Conservation (phyloP, 2,113 vertebrate species). For the Ahaetulla prasina region DNA sequence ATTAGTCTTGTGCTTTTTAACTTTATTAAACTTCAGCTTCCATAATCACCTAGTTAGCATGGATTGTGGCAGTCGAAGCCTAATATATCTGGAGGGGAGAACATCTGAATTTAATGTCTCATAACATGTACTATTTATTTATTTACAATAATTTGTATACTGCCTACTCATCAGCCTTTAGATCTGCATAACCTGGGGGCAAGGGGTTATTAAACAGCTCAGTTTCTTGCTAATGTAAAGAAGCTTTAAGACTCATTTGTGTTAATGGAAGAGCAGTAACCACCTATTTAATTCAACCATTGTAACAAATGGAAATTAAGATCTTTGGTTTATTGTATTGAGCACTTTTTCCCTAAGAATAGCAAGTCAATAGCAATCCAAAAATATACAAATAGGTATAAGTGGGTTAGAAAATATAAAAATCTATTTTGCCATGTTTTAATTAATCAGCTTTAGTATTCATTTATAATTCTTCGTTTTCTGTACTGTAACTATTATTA, state of each 20-base stretch:
- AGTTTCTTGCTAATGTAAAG: background rate
- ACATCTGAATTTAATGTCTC: background rate
- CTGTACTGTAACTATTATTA: background rate
- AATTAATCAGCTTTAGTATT: background rate
- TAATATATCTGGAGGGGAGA: background rate
- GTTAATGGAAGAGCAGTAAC: background rate
- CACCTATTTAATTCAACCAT: background rate
- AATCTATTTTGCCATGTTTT: background rate
- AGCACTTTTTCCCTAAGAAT: background rate
- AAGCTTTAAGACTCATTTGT: background rate
- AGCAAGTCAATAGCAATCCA: background rate
- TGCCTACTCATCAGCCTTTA: background rate
- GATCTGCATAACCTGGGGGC: background rate
- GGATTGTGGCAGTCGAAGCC: background rate
- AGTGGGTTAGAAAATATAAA: background rate
- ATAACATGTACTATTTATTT: background rate
- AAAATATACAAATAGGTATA: background rate
- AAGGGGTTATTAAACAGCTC: background rate
- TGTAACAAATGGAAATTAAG: background rate
- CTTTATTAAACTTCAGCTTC: background rate
- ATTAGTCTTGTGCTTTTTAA: background rate
- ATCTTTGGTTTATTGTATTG: background rate
- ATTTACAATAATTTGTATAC: background rate
- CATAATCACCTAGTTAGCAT: background rate
- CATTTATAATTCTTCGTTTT: background rate